These are phyloP conservation scores for Eurytoma adleriae DNA, from an alignment of 2,888 invertebrate species.

Conservation along the genomic window DNA sequence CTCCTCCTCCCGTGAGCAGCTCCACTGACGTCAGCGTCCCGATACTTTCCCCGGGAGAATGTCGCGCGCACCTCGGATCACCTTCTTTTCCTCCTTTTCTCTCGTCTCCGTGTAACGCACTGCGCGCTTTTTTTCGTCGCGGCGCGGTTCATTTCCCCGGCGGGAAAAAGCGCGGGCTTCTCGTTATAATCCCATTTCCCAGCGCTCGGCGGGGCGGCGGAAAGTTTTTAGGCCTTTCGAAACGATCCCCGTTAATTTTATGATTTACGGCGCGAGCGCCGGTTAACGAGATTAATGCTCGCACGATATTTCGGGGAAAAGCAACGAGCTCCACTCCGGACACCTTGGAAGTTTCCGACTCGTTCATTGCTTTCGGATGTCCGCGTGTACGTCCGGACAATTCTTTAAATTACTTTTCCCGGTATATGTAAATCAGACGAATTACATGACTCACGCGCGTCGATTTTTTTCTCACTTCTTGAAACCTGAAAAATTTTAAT, in stretches of 20 bases:
- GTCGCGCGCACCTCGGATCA: conserved; percentile 7
- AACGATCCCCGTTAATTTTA: not conserved
- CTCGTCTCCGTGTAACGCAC: not conserved
- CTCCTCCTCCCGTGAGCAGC: conserved; percentile 29
- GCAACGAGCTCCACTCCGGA: not conserved
- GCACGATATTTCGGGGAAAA: not conserved
- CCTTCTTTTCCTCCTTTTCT: not conserved
- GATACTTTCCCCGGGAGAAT: conserved; percentile 65
- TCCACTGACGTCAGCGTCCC: conserved; percentile 65
- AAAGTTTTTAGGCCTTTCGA: too few species aligned
- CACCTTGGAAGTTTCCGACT: not conserved
- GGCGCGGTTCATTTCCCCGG: not conserved
- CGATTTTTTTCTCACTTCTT: too few species aligned
- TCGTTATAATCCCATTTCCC: conserved; percentile 26
- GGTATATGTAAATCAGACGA: too few species aligned
- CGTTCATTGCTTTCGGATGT: not conserved
- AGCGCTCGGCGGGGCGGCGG: not conserved
- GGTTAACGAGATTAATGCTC: conserved; percentile 1
- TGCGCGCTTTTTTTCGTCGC: not conserved
- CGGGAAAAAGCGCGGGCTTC: not conserved
- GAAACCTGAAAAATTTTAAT: too few species aligned
- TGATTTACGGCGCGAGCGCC: not conserved
- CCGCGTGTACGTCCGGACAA: too few species aligned
- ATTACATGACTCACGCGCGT: too few species aligned
- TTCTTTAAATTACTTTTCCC: too few species aligned